Percentiles rank a stretch among this genome's conserved stretches.
Evolutionary conservation across 1,140 invertebrate genomes (phyloP).

Genomic region (Pseudobourletiella spinata): DNA sequence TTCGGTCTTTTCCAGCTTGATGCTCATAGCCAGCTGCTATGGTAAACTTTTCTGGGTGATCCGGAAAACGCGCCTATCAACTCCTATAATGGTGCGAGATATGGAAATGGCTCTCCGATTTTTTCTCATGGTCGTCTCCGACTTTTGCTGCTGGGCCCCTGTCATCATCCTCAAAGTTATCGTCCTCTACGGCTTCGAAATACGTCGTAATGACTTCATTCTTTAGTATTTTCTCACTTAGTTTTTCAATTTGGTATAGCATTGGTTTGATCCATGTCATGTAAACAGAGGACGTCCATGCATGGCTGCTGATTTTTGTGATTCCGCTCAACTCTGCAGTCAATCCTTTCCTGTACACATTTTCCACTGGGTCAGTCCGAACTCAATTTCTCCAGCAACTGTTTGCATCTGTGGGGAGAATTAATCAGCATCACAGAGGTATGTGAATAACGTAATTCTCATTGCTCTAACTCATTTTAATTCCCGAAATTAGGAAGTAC

Average conservation of each 20-base stretch:
- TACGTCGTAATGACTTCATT: constrained; percentile 47
- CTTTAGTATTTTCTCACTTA: constrained; percentile 8
- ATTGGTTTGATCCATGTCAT: not conserved
- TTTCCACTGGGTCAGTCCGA: constrained; percentile 48
- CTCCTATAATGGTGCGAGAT: constrained; percentile 50
- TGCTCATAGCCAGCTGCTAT: constrained; percentile 1
- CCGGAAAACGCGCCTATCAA: constrained; percentile 51
- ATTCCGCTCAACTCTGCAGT: constrained; percentile 67
- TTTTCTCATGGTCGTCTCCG: constrained; percentile 64
- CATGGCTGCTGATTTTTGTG: constrained; percentile 66
- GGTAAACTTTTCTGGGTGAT: constrained; percentile 55
- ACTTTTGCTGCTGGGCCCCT: constrained; percentile 65
- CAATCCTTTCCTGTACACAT: constrained; percentile 69
- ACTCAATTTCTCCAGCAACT: not conserved
- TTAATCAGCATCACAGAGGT: not conserved
- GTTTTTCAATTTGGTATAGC: not conserved
- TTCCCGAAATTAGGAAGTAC: too few relatives aligned
- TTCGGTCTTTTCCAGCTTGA: not conserved
- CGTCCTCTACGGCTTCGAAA: constrained; percentile 48
- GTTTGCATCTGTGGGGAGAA: not conserved
- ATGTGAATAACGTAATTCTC: not conserved
- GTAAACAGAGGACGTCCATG: constrained; percentile 52
- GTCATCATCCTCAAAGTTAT: constrained; percentile 59
- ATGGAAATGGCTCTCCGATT: constrained; percentile 59
- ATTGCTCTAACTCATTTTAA: not conserved